A percentile compares a stretch with the other conserved stretches of the same genome.
Conservation (phyloP, 2,797 vertebrate species). For the Tachyglossus aculeatus region DNA sequence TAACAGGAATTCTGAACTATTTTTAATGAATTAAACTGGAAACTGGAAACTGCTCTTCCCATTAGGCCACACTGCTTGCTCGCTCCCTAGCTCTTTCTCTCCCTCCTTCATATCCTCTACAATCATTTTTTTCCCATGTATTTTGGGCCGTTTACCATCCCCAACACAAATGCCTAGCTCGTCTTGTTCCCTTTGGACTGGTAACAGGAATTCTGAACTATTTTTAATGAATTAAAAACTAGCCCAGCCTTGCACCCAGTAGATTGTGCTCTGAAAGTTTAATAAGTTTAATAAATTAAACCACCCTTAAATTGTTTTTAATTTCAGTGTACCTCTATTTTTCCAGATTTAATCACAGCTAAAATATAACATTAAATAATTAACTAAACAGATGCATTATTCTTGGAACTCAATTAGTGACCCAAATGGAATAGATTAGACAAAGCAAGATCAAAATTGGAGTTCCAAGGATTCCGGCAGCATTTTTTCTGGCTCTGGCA, state of each 20-base stretch:
- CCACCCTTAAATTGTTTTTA: constrained; percentile 19
- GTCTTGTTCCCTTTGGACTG: too few relatives aligned
- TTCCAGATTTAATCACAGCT: constrained; percentile 31
- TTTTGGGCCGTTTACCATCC: too few relatives aligned
- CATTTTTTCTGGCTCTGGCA: background rate
- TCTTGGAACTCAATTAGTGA: constrained; percentile 41
- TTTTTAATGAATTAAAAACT: constrained; percentile 47
- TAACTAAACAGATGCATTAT: constrained; percentile 32
- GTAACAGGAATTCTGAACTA: constrained; percentile 39
- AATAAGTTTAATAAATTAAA: constrained; percentile 33
- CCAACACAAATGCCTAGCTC: too few relatives aligned
- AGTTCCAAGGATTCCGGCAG: background rate
- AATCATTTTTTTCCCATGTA: too few relatives aligned
- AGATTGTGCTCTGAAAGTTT: constrained; percentile 31
- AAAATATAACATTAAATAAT: constrained; percentile 53
- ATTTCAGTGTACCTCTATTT: constrained; percentile 41
- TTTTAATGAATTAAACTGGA: constrained; percentile 51
- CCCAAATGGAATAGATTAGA: constrained; percentile 18
- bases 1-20: constrained; percentile 38
- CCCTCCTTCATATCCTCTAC: too few relatives aligned
- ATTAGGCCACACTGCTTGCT: too few relatives aligned
- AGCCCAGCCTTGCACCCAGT: constrained; percentile 32
- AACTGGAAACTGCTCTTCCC: too few relatives aligned
- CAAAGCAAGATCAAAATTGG: background rate
- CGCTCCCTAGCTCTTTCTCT: too few relatives aligned